Base-by-base conservation (phyloP, 1,140 invertebrate genomes). In the Atta cephalotes region DNA sequence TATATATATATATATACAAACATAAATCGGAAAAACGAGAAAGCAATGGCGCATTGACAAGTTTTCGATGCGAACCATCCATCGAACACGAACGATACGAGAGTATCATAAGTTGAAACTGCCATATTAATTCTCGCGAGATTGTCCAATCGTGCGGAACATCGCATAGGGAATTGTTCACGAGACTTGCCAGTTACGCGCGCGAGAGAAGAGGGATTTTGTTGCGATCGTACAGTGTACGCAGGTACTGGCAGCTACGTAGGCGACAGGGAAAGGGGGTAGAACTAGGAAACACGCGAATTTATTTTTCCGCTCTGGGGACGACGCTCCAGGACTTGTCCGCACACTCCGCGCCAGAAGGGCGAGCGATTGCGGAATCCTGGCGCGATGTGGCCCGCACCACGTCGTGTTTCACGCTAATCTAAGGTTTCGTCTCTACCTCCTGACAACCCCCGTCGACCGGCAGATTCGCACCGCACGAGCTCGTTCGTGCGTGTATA, bases 131-230 rank as follows among this genome's bases (percentile, higher is more conserved):
- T 10, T 14, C 21, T 16, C 14, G 31, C 12, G 12, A 9, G 12
- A 58, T 35, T n/a, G 18, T 4, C 53, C 76, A 79, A 65, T 79
- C 16, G 58, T 4, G n/a, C 18, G 10, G 3, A 25, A 28, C 6
- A 6, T 51, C 9, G 28, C 39, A 66, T 79, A 79, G 77, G 77
- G 77, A 79, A 66, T 79, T 66, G 16, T 10, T 18, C 35, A 49
- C 16, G 39, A 62, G 39, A 78, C 76, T 35, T 65, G 35, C 25
- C 39, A 35, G 31, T 35, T 35, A 10, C 10, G 35, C 2, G 28
- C 12, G n/a, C 12, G 12, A 65, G 18, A 31, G 60, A 39, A 65
- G 25, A 63, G 60, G 58, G 31, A 49, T 14, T 78, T 65, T 78
- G 1, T 68, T 4, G 39, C 35, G 18, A 7, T 78, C 35, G 21